phyloP scores from a whole-genome alignment of 2,113 vertebrate species.

The Caloenas nicobarica region DNA sequence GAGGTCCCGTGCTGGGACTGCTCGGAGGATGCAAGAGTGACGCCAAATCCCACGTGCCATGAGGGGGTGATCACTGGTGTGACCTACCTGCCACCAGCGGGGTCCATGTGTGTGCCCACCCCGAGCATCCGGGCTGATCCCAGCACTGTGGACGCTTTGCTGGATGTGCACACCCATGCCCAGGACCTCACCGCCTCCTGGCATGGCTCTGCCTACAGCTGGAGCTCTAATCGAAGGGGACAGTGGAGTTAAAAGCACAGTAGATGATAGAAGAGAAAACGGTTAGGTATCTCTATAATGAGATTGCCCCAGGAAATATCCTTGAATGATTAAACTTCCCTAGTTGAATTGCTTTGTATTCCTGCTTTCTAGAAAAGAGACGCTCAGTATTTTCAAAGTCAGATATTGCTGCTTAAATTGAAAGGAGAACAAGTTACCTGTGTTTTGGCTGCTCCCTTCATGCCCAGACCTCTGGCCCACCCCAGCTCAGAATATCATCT shows the following conservation, averaged over 20 bases:
- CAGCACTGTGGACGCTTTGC: rapidly evolving
- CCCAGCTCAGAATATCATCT: neutral
- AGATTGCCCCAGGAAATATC: conserved; percentile 57
- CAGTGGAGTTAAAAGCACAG: conserved; percentile 44
- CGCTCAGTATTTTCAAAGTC: neutral
- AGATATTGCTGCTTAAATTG: neutral
- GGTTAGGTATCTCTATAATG: conserved; percentile 27
- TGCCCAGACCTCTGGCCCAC: neutral
- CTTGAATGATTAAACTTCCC: conserved; percentile 31
- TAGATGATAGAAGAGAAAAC: conserved; percentile 39
- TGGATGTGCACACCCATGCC: too few relatives aligned
- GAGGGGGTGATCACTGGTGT: rapidly evolving
- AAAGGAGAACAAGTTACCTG: neutral
- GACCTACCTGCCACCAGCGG: rapidly evolving
- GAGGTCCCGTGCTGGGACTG: neutral
- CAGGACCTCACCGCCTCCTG: neutral
- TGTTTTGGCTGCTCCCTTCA: neutral
- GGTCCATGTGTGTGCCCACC: rapidly evolving
- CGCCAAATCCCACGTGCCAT: neutral
- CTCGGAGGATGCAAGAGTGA: rapidly evolving
- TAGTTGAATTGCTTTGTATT: neutral
- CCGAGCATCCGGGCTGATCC: rapidly evolving
- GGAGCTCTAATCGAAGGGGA: conserved; percentile 50
- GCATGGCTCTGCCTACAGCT: neutral
- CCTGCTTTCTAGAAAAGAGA: neutral